Evolutionary conservation across 2,888 invertebrate species (phyloP).

Genomic region (Galeopsomyia nigrocyanea): DNA sequence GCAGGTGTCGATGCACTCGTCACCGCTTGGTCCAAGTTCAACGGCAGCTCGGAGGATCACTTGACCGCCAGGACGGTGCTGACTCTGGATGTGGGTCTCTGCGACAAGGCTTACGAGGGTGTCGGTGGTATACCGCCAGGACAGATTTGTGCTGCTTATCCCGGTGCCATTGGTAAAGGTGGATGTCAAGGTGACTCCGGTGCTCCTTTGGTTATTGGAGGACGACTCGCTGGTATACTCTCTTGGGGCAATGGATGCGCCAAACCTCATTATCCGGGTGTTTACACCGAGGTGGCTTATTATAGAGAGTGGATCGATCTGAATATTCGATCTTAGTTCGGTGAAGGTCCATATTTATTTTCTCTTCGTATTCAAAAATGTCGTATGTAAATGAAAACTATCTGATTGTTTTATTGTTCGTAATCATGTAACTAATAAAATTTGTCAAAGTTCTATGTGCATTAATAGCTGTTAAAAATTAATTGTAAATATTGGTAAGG

Average conservation of each 20-base stretch:
- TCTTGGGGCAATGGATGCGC: conserved; percentile 28
- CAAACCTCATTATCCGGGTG: conserved; percentile 6
- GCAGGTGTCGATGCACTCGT: conserved; percentile 51
- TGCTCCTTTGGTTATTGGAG: conserved; percentile 68
- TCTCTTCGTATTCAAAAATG: too few species aligned
- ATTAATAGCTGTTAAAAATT: too few species aligned
- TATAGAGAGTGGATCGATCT: neutral
- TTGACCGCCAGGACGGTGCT: conserved; percentile 59
- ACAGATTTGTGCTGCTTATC: conserved; percentile 73
- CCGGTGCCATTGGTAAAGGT: conserved; percentile 69
- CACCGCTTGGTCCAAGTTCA: conserved; percentile 57
- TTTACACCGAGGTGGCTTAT: conserved; percentile 23
- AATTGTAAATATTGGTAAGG: too few species aligned
- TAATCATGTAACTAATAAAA: too few species aligned
- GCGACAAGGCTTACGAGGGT: conserved; percentile 69
- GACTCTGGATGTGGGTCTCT: conserved; percentile 70
- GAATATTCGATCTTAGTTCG: too few species aligned
- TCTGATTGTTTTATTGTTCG: too few species aligned
- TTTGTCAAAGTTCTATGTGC: too few species aligned
- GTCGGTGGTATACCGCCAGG: conserved; percentile 58
- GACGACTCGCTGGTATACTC: conserved; percentile 67
- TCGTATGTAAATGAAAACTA: too few species aligned
- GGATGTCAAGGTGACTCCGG: conserved; percentile 71
- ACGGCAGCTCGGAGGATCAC: conserved; percentile 47
- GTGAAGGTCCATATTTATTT: too few species aligned